Base-by-base conservation (phyloP, 2,113 vertebrate species). In the crab-eating macaque (Macaca fascicularis) region DNA sequence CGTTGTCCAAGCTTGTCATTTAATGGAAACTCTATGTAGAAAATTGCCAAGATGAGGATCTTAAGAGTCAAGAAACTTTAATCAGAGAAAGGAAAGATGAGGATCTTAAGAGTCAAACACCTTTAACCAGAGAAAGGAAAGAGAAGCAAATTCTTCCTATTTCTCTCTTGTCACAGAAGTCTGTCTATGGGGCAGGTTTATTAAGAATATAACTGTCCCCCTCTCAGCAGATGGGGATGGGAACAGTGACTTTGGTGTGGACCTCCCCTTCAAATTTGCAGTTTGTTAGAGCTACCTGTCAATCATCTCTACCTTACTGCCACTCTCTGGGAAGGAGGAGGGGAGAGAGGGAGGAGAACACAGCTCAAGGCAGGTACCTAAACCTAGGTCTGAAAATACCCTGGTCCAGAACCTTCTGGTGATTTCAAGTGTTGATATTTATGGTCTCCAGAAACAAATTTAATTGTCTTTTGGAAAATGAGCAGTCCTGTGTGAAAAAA, bases 41-140 rank as follows among this genome's bases (percentile, higher is more conserved):
- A 96, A 97, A 93, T 85, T 80, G 69, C 80, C 22, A 59, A 84
- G 89, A 94, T 80, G n/a, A 16, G 79, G 67, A 78, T 87, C 48
- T 94, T 50, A 64, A 3, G 9, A 95, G 38, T 81, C 80, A 61
- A 95, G 80, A 13, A 91, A 52, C 20, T 91, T 81, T 82, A 93
- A 81, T 57, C 12, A 43, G 48, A 75, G 43, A 64, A 74, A 96
- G 19, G 74, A 70, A 70, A 93, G 17, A 0, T 80, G n/a, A 16
- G 75, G 72, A 78, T 87, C 48, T 94, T 50, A 64, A 3, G 9
- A 95, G 38, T 78, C 80, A 61, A 95, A 52, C 20, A 50, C 35
- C 38, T 91, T 81, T 82, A 93, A 85, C 57, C 12, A 43, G 48
- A 75, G n/a, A 64, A 74, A 97, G 19, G 74, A 70, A 70, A 93